These are phyloP conservation scores for Petaurus breviceps DNA, from an alignment of 2,113 vertebrate genomes.

Conservation along the genomic window DNA sequence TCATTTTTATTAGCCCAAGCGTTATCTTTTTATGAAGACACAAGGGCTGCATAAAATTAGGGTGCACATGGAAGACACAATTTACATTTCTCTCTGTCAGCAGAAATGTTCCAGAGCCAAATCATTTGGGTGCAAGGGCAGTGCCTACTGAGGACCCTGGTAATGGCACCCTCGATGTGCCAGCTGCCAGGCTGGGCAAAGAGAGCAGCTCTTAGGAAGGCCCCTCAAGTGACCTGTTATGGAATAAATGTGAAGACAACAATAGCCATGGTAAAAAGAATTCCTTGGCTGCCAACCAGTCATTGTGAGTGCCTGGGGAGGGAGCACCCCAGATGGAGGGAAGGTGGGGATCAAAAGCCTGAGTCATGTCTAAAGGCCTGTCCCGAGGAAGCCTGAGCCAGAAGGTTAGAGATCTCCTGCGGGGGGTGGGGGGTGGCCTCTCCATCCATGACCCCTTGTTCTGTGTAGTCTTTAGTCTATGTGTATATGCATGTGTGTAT, in stretches of 20 bases:
- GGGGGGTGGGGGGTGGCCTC: no score
- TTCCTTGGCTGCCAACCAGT: conserved; percentile 3
- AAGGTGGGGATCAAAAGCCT: background rate
- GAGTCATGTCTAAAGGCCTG: background rate
- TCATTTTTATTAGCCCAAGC: conserved; percentile 90
- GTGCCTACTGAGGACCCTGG: conserved; percentile 84
- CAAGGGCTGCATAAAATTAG: conserved; percentile 87
- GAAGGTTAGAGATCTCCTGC: background rate
- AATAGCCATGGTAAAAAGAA: conserved; percentile 24
- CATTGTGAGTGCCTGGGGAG: background rate
- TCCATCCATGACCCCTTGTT: background rate
- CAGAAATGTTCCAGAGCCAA: conserved; percentile 86
- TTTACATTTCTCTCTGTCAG: conserved; percentile 95
- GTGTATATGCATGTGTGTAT: background rate
- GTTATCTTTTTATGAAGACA: conserved; percentile 87
- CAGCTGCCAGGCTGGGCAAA: conserved; percentile 65
- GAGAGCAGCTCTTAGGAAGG: background rate
- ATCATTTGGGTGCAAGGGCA: conserved; percentile 92
- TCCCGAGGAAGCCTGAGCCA: background rate
- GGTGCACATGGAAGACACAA: conserved; percentile 89
- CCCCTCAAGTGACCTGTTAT: background rate
- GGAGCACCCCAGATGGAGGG: background rate
- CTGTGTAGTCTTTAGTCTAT: background rate
- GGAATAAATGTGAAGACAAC: background rate
- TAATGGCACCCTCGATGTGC: conserved; percentile 80